A percentile compares a stretch with the other conserved stretches of the same genome.
Conservation (phyloP, 2,113 vertebrate genomes). For the Rhabdornis inornatus region DNA sequence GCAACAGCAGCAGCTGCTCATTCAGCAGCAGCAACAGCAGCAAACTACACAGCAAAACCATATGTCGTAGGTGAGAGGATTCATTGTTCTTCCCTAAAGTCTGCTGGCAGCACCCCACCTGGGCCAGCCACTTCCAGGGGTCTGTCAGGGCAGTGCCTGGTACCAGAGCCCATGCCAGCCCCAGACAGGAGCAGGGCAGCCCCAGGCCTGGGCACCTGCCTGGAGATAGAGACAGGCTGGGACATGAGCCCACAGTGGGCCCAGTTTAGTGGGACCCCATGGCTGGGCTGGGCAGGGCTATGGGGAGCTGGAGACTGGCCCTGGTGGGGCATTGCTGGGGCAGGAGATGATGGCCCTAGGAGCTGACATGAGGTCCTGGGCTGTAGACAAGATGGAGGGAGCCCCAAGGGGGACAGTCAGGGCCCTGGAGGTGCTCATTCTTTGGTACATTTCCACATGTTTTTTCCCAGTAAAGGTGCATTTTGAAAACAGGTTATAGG, state of each 20-base stretch:
- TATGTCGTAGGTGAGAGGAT: constrained; percentile 94
- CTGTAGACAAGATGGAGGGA: neutral
- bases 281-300: neutral
- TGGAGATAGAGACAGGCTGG: neutral
- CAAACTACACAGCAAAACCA: constrained; percentile 91
- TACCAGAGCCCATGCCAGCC: neutral
- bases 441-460: neutral
- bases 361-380: neutral
- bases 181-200: neutral
- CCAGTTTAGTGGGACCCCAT: neutral
- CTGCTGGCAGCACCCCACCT: neutral
- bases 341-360: neutral
- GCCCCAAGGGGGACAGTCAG: neutral
- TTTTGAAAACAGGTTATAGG: neutral
- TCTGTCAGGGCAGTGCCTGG: neutral
- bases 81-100: constrained; percentile 39
- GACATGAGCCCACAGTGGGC: neutral
- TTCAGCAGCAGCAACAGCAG: constrained; percentile 90
- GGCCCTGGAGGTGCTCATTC: neutral
- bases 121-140: neutral
- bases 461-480: neutral
- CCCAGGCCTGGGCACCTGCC: neutral
- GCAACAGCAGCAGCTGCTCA: constrained; percentile 94
- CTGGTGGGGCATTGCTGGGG: neutral
- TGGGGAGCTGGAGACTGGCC: neutral